These are phyloP conservation scores for Takifugu bimaculatus DNA, from an alignment of 2,113 vertebrate species.

Conservation along the genomic window DNA sequence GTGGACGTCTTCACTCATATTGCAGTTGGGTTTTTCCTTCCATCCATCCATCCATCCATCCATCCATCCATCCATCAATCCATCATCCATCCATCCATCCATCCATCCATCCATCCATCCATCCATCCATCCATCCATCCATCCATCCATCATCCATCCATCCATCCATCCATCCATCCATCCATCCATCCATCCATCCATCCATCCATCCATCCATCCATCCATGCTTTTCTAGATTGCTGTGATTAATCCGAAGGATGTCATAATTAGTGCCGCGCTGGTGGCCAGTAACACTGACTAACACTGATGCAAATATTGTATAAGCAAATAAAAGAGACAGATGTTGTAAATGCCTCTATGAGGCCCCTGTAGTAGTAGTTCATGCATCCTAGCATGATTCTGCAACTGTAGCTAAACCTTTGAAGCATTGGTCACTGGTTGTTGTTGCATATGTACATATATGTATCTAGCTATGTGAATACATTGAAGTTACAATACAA, in stretches of 20 bases:
- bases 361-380: slow-evolving; percentile 64
- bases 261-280: slow-evolving; percentile 27
- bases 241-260: slow-evolving; percentile 15
- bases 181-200: too few relatives aligned
- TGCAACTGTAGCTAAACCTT: slow-evolving; percentile 63
- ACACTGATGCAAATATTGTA: slow-evolving; percentile 47
- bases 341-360: slow-evolving; percentile 71
- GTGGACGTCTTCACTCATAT: too few relatives aligned
- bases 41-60: too few relatives aligned
- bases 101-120: too few relatives aligned
- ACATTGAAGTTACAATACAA: slow-evolving; percentile 63
- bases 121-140: too few relatives aligned
- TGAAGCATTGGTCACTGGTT: slow-evolving; percentile 34
- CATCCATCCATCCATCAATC: too few relatives aligned
- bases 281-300: slow-evolving; percentile 40
- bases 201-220: background rate
- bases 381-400: slow-evolving; percentile 68
- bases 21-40: too few relatives aligned
- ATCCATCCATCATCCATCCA: too few relatives aligned
- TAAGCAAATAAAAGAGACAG: slow-evolving; percentile 42
- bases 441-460: slow-evolving; percentile 61
- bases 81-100: too few relatives aligned
- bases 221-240: slow-evolving; percentile 40
- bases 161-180: too few relatives aligned
- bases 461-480: slow-evolving; percentile 71